Evolutionary conservation across 2,113 vertebrate species (phyloP).

Genomic region (Pontoporia blainvillei): DNA sequence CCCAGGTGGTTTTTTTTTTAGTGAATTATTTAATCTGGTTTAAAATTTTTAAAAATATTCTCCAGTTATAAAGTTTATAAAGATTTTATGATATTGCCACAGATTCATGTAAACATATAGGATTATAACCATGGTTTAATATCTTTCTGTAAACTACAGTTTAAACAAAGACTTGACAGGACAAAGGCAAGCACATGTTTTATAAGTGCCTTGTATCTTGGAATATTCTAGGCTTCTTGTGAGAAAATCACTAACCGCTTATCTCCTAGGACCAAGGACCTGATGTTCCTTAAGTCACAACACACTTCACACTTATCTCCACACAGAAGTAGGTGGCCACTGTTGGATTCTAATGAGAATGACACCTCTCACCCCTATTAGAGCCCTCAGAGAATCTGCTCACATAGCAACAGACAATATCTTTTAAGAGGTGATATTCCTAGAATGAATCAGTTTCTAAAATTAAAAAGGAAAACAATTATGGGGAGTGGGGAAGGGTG

Average conservation of each 20-base stretch:
- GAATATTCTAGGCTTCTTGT: background rate
- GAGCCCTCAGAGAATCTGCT: constrained; percentile 27
- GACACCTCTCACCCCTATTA: background rate
- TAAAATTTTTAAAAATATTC: background rate
- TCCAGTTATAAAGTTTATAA: background rate
- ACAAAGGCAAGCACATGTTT: background rate
- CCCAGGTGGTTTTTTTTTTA: background rate
- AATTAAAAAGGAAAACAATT: constrained; percentile 44
- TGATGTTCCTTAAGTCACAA: background rate
- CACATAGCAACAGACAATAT: background rate
- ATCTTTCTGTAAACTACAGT: background rate
- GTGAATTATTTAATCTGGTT: constrained; percentile 11
- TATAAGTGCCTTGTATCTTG: background rate
- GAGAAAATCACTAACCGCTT: background rate
- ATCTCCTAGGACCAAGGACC: background rate
- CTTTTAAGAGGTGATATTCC: constrained; percentile 28
- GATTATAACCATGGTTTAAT: background rate
- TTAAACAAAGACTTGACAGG: background rate
- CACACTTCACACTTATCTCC: constrained; percentile 40
- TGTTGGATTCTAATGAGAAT: constrained; percentile 23
- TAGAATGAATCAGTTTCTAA: constrained; percentile 58
- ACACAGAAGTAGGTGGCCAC: constrained; percentile 22
- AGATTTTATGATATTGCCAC: background rate
- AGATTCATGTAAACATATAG: background rate
- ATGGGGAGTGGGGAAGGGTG: background rate